Base-by-base conservation (phyloP, 2,888 invertebrate species). In the Drosophila paranaensis region DNA sequence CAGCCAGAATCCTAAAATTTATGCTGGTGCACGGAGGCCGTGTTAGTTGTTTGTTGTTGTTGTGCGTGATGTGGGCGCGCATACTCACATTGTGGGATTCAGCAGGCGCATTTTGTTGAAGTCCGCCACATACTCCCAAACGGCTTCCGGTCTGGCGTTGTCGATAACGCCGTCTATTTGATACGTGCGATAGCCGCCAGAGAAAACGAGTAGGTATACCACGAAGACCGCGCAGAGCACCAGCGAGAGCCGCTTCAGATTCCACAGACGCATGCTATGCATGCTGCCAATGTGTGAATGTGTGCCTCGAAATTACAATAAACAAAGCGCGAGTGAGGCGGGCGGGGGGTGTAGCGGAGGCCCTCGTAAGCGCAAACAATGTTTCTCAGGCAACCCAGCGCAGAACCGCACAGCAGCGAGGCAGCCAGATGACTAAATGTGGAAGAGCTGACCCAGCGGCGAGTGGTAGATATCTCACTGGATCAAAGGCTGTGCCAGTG, bases 71-170 rank as follows among this genome's bases (percentile, higher is more conserved):
- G 14, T n/a, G 33, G 14, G 46, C 11, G 42, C 11, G 37, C 9
- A 25, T 39, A 94, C 95, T 94, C 93, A 96, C 96, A 96, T 95
- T 20, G 95, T 95, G 20, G 96, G 96, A 92, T 96, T 96, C 37
- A 96, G 92, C 77, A 94, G 93, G 84, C 94, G 94, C 94, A 95
- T 95, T 90, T 96, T 96, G 84, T 94, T 95, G 84, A 96, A 96
- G 92, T 96, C 96, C 0, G 96, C 95, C n/a, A 96, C 94, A 91
- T 94, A 96, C 91, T 96, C 95, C 96, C 96, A 96, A 39, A 95
- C 95, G 35, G 93, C 93, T 84, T 94, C 94, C 20, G 96, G 94
- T 82, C 94, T 93, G 0, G 94, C 92, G 77, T 95, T 93, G 40
- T 92, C 90, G 79, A 96, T 93, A 74, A 93, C 92, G 57, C 93